phyloP scores from a whole-genome alignment of 2,797 vertebrate species.

The Sebastes wilsoni region DNA sequence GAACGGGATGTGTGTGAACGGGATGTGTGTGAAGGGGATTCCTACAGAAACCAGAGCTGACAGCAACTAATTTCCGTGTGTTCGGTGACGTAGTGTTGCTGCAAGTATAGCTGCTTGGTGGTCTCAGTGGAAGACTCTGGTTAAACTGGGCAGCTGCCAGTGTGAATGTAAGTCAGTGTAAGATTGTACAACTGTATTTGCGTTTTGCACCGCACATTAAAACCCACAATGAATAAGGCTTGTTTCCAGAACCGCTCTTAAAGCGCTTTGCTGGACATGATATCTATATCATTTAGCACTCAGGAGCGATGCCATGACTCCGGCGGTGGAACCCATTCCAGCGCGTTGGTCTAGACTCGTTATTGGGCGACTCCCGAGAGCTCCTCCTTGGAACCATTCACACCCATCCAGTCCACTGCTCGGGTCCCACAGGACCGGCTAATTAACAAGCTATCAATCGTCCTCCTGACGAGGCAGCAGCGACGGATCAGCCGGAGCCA shows the following conservation, averaged over 20 bases:
- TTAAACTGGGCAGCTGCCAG: slow-evolving; percentile 47
- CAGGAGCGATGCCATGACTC: slow-evolving; percentile 19
- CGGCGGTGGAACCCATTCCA: background rate
- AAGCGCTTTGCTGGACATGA: slow-evolving; percentile 1
- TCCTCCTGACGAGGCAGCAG: slow-evolving; percentile 36
- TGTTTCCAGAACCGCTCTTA: slow-evolving; percentile 37
- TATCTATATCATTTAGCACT: background rate
- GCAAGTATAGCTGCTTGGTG: slow-evolving; percentile 18
- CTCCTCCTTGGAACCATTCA: slow-evolving; percentile 38
- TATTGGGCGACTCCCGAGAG: background rate
- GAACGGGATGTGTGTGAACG: background rate
- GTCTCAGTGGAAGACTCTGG: slow-evolving; percentile 23
- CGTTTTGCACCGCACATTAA: slow-evolving; percentile 49
- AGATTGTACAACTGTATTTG: slow-evolving; percentile 47
- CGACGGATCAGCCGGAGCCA: slow-evolving; percentile 51
- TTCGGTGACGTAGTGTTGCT: background rate
- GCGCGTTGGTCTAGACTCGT: slow-evolving; percentile 3
- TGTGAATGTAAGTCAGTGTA: slow-evolving; percentile 22
- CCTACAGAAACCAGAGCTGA: background rate
- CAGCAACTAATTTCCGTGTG: background rate
- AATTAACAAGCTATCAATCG: slow-evolving; percentile 67
- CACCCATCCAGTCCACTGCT: slow-evolving; percentile 45
- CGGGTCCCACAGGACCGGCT: slow-evolving; percentile 53
- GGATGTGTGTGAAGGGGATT: background rate
- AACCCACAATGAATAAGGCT: slow-evolving; percentile 43